Evolutionary conservation across 2,797 vertebrate genomes (phyloP).

Genomic region (Lophius americanus): DNA sequence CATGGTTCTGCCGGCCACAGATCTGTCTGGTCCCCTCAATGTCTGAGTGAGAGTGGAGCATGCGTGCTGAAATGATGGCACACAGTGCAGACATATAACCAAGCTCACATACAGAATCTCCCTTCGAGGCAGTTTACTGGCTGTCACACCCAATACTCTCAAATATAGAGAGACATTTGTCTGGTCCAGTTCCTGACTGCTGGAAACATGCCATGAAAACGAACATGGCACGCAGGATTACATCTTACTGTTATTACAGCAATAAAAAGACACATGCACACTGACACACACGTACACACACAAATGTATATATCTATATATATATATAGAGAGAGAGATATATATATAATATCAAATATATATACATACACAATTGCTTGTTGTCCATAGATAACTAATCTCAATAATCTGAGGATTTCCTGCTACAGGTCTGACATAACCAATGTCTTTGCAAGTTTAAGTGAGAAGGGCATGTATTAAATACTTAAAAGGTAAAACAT

Average conservation of each 20-base stretch:
- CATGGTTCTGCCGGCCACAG: slow-evolving; percentile 30
- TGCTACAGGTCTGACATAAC: slow-evolving; percentile 49
- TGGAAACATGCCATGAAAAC: slow-evolving; percentile 2
- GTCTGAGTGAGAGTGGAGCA: slow-evolving; percentile 31
- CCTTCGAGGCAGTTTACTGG: slow-evolving; percentile 45
- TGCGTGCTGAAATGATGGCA: slow-evolving; percentile 35
- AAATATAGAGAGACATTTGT: slow-evolving; percentile 18
- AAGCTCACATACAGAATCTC: slow-evolving; percentile 10
- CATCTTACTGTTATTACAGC: not conserved
- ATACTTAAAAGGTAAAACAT: slow-evolving; percentile 67
- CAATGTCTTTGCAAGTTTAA: slow-evolving; percentile 48
- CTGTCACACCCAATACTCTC: slow-evolving; percentile 41
- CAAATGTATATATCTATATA: too few species aligned
- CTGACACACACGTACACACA: too few species aligned
- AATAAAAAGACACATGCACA: not conserved
- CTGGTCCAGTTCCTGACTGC: slow-evolving; percentile 16
- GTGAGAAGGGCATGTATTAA: slow-evolving; percentile 40
- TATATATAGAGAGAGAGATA: too few species aligned
- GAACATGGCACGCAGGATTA: not conserved
- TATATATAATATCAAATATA: not conserved
- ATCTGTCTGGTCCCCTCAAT: slow-evolving; percentile 55
- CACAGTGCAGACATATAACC: slow-evolving; percentile 1
- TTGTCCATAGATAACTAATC: slow-evolving; percentile 61
- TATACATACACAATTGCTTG: slow-evolving; percentile 36
- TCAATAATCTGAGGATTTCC: slow-evolving; percentile 41